Percentiles rank a stretch among this genome's conserved stretches.
Evolutionary conservation across 2,888 invertebrate species (phyloP).

Genomic region (Carcina quercana): DNA sequence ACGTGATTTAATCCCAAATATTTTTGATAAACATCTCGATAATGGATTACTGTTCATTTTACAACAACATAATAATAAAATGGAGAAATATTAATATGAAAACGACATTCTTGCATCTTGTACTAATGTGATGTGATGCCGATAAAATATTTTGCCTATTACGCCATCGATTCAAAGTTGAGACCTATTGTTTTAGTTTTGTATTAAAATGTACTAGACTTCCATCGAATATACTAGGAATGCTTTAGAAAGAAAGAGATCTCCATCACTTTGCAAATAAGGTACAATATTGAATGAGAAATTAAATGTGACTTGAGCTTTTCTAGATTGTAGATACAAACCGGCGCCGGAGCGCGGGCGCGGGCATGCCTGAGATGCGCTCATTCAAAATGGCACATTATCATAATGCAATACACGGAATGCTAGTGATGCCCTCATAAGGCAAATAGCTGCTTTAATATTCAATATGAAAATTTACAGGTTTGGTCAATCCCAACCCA

Average conservation of each 20-base stretch:
- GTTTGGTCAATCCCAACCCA: not conserved
- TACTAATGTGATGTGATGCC: constrained; percentile 32
- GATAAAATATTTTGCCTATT: constrained; percentile 35
- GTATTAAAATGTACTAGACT: constrained; percentile 25
- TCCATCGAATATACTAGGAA: constrained; percentile 20
- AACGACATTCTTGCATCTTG: constrained; percentile 34
- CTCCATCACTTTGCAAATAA: constrained; percentile 13
- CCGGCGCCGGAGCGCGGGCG: constrained; percentile 53
- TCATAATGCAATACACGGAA: constrained; percentile 64
- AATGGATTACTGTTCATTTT: constrained; percentile 34
- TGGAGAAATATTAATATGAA: constrained; percentile 32
- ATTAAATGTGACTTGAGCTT: constrained; percentile 14
- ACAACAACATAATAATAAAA: constrained; percentile 22
- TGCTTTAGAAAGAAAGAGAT: not conserved
- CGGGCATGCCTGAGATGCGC: constrained; percentile 41
- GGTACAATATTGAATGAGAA: constrained; percentile 14
- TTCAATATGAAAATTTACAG: constrained; percentile 22
- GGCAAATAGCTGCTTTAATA: constrained; percentile 39
- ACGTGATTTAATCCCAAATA: constrained; percentile 54
- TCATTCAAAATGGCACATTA: constrained; percentile 65
- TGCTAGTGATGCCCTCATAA: constrained; percentile 53
- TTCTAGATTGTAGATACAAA: constrained; percentile 14
- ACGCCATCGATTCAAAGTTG: constrained; percentile 25
- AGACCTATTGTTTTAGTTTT: constrained; percentile 33
- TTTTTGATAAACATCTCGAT: constrained; percentile 41